Evolutionary conservation across 2,797 vertebrate genomes (phyloP), one percentile per base, ranked within the genome.

Genomic region (Helicolenus hilgendorfi): DNA sequence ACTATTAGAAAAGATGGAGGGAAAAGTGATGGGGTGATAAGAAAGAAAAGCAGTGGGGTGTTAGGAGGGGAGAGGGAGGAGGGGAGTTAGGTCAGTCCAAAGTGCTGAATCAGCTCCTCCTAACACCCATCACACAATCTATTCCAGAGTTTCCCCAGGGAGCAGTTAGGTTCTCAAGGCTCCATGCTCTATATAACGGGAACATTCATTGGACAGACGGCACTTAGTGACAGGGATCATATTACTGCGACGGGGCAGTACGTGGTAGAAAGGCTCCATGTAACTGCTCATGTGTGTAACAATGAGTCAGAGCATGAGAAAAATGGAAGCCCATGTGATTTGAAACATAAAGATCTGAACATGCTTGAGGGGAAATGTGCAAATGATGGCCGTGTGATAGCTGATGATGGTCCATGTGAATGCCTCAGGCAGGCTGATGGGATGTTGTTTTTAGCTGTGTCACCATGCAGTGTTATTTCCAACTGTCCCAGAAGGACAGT

Each of bases 21-120:
- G 49, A 22, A 1, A 65, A 85, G 74, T 77, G 77, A 93, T 80
- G 80, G 55, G 81, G 36, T 68, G 83, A 94, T 93, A 85, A 93
- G 87, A 86, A 36, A 85, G 75, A 63, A 49, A 14, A 31, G 72
- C 1, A 5, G 49, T 18, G 29, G 38, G 68, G 80, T 27, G 13
- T 76, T 77, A 56, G 53, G 14, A 35, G 20, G 15, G 41, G 41
- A 9, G 33, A 55, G 1, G 11, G 22, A 56, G 55, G 26, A 3
- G 6, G 29, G 56, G 62, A 33, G 56, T 72, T 78, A 67, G 65
- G 88, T 89, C 88, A 83, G 77, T 45, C 26, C 72, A 69, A 75
- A 83, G 45, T 86, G 94, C 94, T 96, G 95, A 95, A 77, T 95
- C 93, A 95, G 94, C 91, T 81, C 80, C 77, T 91, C 77, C 68